Evolutionary conservation across 2,113 vertebrate genomes (phyloP).

Genomic region (Rana temporaria): DNA sequence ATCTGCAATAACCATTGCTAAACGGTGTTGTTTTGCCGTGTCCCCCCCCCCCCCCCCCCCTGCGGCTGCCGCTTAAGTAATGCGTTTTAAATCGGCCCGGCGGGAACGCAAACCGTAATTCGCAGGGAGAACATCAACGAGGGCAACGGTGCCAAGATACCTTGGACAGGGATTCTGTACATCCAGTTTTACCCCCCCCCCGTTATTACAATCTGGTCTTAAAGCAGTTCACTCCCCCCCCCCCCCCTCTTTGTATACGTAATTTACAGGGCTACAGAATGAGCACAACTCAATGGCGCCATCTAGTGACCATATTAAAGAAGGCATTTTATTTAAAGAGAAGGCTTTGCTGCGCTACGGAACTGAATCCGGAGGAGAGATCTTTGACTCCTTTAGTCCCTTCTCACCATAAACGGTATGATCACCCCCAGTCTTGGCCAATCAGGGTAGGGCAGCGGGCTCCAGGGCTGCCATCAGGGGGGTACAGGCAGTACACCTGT

Average conservation of each 20-base stretch:
- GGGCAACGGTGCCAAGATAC: neutral
- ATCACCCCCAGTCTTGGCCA: no score
- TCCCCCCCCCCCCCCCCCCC: no score
- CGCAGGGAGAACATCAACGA: neutral
- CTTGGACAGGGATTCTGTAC: neutral
- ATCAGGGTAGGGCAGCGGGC: no score
- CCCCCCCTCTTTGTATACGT: neutral
- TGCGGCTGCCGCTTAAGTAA: neutral
- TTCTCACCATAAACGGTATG: no score
- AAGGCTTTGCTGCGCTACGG: no score
- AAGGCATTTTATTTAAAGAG: no score
- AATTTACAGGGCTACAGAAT: no score
- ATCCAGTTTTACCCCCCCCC: no score
- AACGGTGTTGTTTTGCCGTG: slow-evolving; percentile 5
- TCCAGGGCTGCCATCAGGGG: no score
- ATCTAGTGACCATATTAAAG: neutral
- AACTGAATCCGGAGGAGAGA: no score
- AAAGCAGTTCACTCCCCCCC: neutral
- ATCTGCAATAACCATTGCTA: slow-evolving; percentile 9
- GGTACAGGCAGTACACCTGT: no score
- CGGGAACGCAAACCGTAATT: neutral
- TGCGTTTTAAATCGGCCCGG: slow-evolving; percentile 4
- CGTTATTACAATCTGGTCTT: neutral
- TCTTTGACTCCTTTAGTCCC: no score
- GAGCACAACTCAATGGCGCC: neutral